These are phyloP conservation scores for Trypoxylus dichotomus DNA, from an alignment of 1,140 invertebrate genomes.

Conservation along the genomic window DNA sequence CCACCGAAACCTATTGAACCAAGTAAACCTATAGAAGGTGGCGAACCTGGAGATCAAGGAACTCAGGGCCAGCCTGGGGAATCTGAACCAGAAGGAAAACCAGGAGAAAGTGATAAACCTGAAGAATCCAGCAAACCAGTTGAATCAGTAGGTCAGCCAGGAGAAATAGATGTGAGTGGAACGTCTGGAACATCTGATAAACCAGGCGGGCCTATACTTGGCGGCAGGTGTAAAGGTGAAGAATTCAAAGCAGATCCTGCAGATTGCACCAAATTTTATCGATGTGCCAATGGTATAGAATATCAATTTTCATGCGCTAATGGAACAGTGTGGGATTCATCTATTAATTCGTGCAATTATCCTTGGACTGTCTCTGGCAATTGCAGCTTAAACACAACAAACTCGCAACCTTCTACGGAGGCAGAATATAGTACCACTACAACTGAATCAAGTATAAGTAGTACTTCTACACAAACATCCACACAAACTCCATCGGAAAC, in stretches of 20 bases:
- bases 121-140: too few relatives aligned
- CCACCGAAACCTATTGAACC: not conserved
- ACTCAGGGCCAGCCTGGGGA: too few relatives aligned
- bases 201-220: conserved; percentile 34
- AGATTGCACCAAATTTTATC: conserved; percentile 66
- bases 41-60: too few relatives aligned
- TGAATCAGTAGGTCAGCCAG: too few relatives aligned
- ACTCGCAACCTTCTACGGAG: not conserved
- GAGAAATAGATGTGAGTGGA: too few relatives aligned
- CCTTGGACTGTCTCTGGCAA: conserved; percentile 52
- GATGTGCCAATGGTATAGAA: conserved; percentile 58
- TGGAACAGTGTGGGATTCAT: conserved; percentile 66
- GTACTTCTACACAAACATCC: conserved; percentile 27
- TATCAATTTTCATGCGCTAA: conserved; percentile 65
- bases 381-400: not conserved
- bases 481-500: conserved; percentile 23
- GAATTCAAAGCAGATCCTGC: conserved; percentile 60
- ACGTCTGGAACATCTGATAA: conserved; percentile 26
- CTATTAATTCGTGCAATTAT: conserved; percentile 63
- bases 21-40: too few relatives aligned
- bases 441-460: conserved; percentile 27
- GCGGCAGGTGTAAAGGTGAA: conserved; percentile 54
- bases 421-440: not conserved
- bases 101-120: too few relatives aligned
- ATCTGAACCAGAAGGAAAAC: too few relatives aligned